Evolutionary conservation across 2,113 vertebrate genomes (phyloP), one percentile per base, ranked within the genome.

Genomic region (Polypterus bichir): DNA sequence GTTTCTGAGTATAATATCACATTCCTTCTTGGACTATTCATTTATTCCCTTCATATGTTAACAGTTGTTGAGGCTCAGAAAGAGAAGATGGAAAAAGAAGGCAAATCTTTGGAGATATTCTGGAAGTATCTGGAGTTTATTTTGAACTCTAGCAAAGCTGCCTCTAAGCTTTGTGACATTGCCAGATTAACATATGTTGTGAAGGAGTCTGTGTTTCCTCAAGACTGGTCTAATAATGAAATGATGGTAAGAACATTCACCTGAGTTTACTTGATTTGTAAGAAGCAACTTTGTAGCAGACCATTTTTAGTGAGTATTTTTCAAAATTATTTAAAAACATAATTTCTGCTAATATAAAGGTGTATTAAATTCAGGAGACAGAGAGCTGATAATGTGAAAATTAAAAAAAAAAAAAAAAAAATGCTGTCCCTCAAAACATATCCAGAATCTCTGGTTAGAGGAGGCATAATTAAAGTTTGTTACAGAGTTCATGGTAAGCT

Each of bases 71-170:
- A 83, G 70, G 70, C 70, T 49, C 76, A 83, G 68, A 79, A 66
- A 45, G 49, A 49, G 70, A 84, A 69, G 60, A 77, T 64, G 55
- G 56, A 75, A 60, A 66, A 71, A 44, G 63, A 69, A 49, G 6
- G 44, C 3, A 83, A 77, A 69, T 69, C 82, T 5, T 71, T 92
- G 70, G 74, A 85, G 59, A 62, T 57, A 2, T 98, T 97, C 75
- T 98, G 94, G 94, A 86, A 82, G 59, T 83, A 83, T 62, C 73
- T 98, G 76, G 87, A 88, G 51, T 72, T 80, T 0, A 70, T 91
- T 68, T 67, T 98, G 72, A 87, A 85, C 70, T 82, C 81, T 0
- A 75, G 80, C 9, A 82, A 79, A 8, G 66, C 59, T 2, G 74
- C 81, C 70, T 93, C 90, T 60, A 77, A 70, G 64, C 89, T 98